These are phyloP conservation scores for Agrilus mali DNA, from an alignment of 2,888 invertebrate genomes.

Conservation along the genomic window DNA sequence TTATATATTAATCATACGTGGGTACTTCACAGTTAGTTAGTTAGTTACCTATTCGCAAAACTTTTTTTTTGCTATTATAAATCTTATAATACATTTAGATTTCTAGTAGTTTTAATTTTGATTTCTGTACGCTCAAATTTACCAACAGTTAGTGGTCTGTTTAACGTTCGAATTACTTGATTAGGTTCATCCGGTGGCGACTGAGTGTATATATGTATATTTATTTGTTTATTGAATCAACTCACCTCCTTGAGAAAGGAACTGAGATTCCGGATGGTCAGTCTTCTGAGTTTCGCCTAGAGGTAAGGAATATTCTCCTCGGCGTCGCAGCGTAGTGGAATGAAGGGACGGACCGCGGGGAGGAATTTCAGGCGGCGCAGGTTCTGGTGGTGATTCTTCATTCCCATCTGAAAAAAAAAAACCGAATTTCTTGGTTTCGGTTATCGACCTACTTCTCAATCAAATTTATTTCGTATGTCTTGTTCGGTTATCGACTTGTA, in stretches of 20 bases:
- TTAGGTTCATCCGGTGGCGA: too few species aligned
- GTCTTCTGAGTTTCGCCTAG: conserved; percentile 26
- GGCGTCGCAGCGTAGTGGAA: conserved; percentile 41
- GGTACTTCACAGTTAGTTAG: too few species aligned
- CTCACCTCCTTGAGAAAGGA: conserved; percentile 31
- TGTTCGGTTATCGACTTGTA: too few species aligned
- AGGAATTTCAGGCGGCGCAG: conserved; percentile 75
- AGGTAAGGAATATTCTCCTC: conserved; percentile 41
- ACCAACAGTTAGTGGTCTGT: not conserved
- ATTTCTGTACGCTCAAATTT: not conserved
- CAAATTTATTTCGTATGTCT: too few species aligned
- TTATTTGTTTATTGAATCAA: conserved; percentile 8
- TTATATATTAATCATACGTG: too few species aligned
- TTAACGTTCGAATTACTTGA: not conserved
- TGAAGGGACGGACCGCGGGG: conserved; percentile 75
- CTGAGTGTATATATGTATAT: not conserved
- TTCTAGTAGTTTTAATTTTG: not conserved
- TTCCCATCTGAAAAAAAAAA: conserved; percentile 37
- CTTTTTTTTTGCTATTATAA: too few species aligned
- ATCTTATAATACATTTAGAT: too few species aligned
- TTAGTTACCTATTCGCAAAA: too few species aligned
- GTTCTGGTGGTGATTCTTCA: conserved; percentile 70
- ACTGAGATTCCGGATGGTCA: conserved; percentile 27
- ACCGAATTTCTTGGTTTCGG: too few species aligned
- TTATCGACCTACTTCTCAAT: too few species aligned